A percentile compares a stretch with the other conserved stretches of the same genome.
Evolutionary conservation across 2,888 invertebrate species (phyloP).

Genomic region (Sphaerophoria rueppellii): DNA sequence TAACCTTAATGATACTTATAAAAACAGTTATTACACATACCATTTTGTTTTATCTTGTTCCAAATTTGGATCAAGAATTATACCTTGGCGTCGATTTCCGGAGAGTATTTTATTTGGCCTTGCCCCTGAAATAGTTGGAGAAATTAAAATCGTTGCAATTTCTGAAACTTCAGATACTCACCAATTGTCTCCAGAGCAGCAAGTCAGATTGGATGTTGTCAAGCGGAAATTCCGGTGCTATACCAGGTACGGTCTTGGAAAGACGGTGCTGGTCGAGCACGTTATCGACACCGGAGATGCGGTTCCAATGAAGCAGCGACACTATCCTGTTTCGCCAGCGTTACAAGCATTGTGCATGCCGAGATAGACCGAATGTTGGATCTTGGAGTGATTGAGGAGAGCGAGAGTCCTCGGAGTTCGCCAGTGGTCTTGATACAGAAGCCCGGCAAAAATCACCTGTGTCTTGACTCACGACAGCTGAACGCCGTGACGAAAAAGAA

Average conservation of each 20-base stretch:
- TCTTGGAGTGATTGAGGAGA: slow-evolving; percentile 19
- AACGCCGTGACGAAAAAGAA: no score
- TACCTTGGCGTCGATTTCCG: background rate
- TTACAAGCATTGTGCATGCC: background rate
- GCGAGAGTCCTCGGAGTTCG: slow-evolving; percentile 9
- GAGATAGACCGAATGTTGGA: slow-evolving; percentile 19
- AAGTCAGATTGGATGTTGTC: background rate
- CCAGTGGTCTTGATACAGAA: slow-evolving; percentile 8
- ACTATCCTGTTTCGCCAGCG: slow-evolving; percentile 16
- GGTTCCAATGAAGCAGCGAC: slow-evolving; percentile 32
- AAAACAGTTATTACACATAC: background rate
- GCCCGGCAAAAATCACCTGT: no score
- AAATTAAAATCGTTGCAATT: background rate
- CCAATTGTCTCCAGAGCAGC: no score
- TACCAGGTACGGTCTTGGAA: slow-evolving; percentile 21
- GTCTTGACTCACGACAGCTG: no score
- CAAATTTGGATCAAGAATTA: background rate
- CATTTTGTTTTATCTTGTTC: background rate
- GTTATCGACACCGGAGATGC: slow-evolving; percentile 41
- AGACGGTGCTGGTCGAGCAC: slow-evolving; percentile 33
- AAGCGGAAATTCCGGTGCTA: background rate
- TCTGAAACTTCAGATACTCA: no score
- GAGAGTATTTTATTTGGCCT: background rate
- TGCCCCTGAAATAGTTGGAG: background rate
- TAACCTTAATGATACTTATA: background rate